Base-by-base conservation (phyloP, 2,797 vertebrate species). In the Cossypha polioptera region DNA sequence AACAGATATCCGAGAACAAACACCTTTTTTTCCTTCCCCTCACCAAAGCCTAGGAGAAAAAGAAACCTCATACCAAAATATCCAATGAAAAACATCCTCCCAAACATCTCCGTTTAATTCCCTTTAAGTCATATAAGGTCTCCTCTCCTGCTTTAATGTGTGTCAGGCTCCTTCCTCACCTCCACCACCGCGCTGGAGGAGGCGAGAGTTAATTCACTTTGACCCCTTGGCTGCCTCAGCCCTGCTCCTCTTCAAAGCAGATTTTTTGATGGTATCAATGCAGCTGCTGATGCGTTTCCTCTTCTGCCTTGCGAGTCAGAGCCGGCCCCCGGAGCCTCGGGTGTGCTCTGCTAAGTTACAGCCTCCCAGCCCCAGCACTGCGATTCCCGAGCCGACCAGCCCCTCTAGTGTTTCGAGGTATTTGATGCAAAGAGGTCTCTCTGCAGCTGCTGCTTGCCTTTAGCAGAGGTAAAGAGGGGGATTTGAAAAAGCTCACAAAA, bases 371-470 rank as follows among this genome's bases (percentile, higher is more conserved):
- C 26, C 19, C 63, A 43, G 86, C 38, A 1, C 33, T 40, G 6
- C 0, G 1, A 42, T 86, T 72, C 68, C 68, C 62, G 21, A 91
- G 50, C 68, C 13, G 9, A 74, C 31, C 5, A n/a, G 84, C 94
- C 85, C 85, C 89, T 81, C 87, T 92, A 95, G 95, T 82, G 89
- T 94, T 77, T 78, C n/a, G 26, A 90, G 45, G 10, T 28, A 11
- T 81, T 88, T 63, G 43, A 47, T 94, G 89, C 79, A 88, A 93
- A 95, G 85, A 58, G 9, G 4, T 88, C 13, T 90, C 12, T 48
- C 33, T 80, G 92, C 47, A 73, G 76, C 74, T 84, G 19, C 25
- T 75, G 67, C 63, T 83, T 61, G 35, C 29, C 55, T 69, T 57
- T 61, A 55, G 38, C 18, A 22, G 47, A 55, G 43, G 40, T 55